Percentiles rank a stretch among this genome's conserved stretches.
Evolutionary conservation across 1,140 invertebrate species (phyloP).

Genomic region (Drosophila nikananu): DNA sequence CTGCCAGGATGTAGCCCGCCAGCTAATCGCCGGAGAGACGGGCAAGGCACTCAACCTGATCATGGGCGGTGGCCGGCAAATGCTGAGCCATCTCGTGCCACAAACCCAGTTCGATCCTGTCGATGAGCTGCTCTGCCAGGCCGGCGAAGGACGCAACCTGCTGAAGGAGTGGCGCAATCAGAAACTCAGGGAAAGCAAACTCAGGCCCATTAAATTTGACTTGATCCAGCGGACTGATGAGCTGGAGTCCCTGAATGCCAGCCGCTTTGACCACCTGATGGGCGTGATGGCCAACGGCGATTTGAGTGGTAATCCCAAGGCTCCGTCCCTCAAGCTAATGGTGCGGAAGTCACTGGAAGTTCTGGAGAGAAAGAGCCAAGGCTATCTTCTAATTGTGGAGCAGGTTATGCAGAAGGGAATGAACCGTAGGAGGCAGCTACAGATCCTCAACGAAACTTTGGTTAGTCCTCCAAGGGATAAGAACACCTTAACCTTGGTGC

Average conservation of each 20-base stretch:
- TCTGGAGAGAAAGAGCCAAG: constrained; percentile 14
- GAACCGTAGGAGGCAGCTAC: constrained; percentile 16
- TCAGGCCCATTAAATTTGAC: constrained; percentile 42
- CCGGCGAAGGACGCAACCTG: constrained; percentile 62
- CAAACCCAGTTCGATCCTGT: constrained; percentile 34
- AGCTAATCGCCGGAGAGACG: constrained; percentile 48
- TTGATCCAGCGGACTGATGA: constrained; percentile 50
- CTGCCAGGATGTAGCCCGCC: constrained; percentile 62
- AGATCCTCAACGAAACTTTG: constrained; percentile 52
- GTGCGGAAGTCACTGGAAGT: constrained; percentile 51
- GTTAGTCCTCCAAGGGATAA: background rate
- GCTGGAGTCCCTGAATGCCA: constrained; percentile 58
- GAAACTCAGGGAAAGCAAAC: constrained; percentile 32
- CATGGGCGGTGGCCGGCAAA: constrained; percentile 71
- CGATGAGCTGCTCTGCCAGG: constrained; percentile 56
- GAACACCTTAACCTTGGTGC: constrained; percentile 50
- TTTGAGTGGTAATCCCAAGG: constrained; percentile 19
- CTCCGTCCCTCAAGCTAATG: constrained; percentile 47
- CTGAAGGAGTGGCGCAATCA: constrained; percentile 60
- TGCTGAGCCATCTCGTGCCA: constrained; percentile 50
- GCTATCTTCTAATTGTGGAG: constrained; percentile 68
- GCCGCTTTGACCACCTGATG: constrained; percentile 56
- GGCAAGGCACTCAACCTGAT: constrained; percentile 59
- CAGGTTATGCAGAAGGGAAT: constrained; percentile 18
- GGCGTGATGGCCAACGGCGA: constrained; percentile 71